Evolutionary conservation across 2,113 vertebrate genomes (phyloP).

Genomic region (Pluvialis apricaria): DNA sequence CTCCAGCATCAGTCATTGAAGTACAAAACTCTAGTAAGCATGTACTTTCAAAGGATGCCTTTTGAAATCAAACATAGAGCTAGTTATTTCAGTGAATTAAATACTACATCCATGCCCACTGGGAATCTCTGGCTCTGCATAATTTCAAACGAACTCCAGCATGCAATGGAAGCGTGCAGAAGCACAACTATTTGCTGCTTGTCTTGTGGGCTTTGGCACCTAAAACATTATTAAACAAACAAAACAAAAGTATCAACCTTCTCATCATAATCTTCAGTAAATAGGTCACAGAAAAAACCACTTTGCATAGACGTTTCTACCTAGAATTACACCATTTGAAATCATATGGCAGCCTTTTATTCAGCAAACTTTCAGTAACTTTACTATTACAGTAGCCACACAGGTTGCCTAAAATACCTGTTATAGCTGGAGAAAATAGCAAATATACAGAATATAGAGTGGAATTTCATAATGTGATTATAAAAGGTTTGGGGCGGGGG

Average conservation of each 20-base stretch:
- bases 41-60: neutral
- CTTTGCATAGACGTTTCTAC: conserved; percentile 71
- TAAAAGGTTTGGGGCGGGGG: neutral
- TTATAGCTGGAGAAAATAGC: conserved; percentile 26
- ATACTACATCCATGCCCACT: neutral
- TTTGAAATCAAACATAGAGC: neutral
- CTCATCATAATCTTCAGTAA: conserved; percentile 25
- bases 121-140: neutral
- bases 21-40: neutral
- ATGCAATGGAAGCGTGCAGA: conserved; percentile 21
- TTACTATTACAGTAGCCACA: conserved; percentile 38
- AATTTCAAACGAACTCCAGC: neutral
- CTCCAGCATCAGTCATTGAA: neutral
- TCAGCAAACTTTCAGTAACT: conserved; percentile 51
- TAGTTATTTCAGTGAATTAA: neutral
- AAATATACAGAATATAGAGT: conserved; percentile 49
- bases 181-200: conserved; percentile 32
- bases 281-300: conserved; percentile 53
- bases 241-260: neutral
- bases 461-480: conserved; percentile 33
- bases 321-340: conserved; percentile 66
- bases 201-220: neutral
- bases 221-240: conserved; percentile 40
- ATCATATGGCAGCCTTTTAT: conserved; percentile 64
- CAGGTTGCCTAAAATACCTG: conserved; percentile 35